A percentile compares a stretch with the other conserved stretches of the same genome.
phyloP scores from a whole-genome alignment of 2,113 vertebrate genomes.

The Strix uralensis region DNA sequence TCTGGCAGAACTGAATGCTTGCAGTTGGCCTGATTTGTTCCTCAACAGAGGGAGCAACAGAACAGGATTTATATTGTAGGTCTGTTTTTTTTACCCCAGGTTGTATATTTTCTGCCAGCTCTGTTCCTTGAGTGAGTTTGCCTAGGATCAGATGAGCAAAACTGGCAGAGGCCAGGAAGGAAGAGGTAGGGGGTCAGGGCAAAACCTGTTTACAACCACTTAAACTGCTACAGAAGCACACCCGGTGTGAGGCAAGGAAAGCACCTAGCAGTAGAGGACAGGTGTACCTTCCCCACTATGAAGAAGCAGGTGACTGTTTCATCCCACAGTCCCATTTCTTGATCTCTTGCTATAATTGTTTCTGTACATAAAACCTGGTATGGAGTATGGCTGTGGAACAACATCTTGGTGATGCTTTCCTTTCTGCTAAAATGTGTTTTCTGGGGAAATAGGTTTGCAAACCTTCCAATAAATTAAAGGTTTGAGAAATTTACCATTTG shows the following conservation, averaged over 20 bases:
- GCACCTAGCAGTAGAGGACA: neutral
- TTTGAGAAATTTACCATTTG: neutral
- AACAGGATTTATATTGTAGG: neutral
- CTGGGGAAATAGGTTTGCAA: neutral
- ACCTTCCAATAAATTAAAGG: neutral
- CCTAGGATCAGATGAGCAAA: neutral
- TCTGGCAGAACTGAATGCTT: neutral
- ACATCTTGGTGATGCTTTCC: neutral
- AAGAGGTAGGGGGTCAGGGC: neutral
- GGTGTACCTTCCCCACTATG: neutral
- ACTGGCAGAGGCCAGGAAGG: neutral
- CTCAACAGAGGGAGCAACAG: neutral
- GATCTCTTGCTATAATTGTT: neutral
- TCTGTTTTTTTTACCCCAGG: neutral
- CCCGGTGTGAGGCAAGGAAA: neutral
- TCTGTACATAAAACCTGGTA: rapidly evolving
- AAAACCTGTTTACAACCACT: neutral
- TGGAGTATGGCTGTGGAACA: neutral
- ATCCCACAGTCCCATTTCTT: neutral
- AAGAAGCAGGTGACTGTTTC: neutral
- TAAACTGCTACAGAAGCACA: neutral
- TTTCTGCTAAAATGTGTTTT: neutral
- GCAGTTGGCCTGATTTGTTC: neutral
- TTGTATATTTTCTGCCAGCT: neutral
- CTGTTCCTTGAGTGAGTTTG: neutral